Conservation (phyloP, 2,113 vertebrate species). For the Donacobius atricapilla region DNA sequence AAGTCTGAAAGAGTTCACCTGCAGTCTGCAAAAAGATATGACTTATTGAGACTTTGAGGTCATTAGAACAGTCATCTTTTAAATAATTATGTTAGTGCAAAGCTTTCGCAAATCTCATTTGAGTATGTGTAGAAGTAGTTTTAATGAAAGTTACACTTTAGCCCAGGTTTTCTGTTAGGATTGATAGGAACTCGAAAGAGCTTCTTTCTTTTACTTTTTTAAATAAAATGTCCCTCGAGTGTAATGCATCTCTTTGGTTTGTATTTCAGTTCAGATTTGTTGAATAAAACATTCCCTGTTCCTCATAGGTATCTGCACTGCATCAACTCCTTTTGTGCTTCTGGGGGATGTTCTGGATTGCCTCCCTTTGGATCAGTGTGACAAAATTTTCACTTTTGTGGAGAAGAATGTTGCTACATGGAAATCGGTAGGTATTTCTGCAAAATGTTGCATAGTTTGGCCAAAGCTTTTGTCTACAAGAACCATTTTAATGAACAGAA, state of each 20-base stretch:
- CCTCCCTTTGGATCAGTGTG: conserved; percentile 94
- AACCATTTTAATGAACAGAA: background rate
- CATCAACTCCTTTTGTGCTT: conserved; percentile 92
- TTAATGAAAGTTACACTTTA: background rate
- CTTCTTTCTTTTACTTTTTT: background rate
- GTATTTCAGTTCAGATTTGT: background rate
- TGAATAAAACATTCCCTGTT: background rate
- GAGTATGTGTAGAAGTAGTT: background rate
- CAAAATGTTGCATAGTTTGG: background rate
- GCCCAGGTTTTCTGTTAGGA: background rate
- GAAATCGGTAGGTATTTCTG: conserved; percentile 87
- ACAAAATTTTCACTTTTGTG: conserved; percentile 96
- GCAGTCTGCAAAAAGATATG: background rate
- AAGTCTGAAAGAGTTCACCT: background rate
- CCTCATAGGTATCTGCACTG: conserved; percentile 88
- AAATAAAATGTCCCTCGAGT: background rate
- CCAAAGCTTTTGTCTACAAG: background rate
- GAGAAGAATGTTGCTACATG: conserved; percentile 97
- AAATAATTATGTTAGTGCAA: fast-evolving
- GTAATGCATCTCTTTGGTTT: background rate
- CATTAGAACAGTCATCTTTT: background rate
- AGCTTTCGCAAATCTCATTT: background rate
- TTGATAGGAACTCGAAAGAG: background rate
- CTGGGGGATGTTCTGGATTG: conserved; percentile 96
- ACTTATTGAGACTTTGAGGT: background rate